A percentile compares a stretch with the other conserved stretches of the same genome.
Conservation (phyloP, 2,113 vertebrate genomes). For the Rhinogobius similis region DNA sequence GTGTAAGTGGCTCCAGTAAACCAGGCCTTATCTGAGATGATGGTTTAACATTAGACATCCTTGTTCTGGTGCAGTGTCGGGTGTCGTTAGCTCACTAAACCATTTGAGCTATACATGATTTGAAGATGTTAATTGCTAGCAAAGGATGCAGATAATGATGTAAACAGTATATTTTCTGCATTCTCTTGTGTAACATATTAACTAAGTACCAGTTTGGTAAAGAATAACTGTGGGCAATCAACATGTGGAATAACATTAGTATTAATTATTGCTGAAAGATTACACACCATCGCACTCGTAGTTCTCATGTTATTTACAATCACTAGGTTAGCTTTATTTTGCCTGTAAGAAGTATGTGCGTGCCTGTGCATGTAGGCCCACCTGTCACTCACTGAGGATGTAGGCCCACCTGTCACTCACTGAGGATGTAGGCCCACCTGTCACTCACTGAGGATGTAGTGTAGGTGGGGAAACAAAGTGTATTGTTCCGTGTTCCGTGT, state of each 20-base stretch:
- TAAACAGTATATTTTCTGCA: neutral
- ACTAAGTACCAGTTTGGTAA: neutral
- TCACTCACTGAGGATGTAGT: too few relatives aligned
- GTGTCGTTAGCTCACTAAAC: neutral
- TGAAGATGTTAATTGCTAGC: neutral
- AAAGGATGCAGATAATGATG: neutral
- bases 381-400: too few relatives aligned
- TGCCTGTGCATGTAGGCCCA: too few relatives aligned
- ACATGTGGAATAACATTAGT: neutral
- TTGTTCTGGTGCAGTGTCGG: neutral
- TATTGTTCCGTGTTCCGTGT: too few relatives aligned
- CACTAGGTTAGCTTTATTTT: too few relatives aligned
- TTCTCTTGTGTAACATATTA: neutral
- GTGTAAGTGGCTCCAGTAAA: slow-evolving; percentile 1
- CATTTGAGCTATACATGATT: neutral
- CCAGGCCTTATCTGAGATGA: slow-evolving; percentile 5
- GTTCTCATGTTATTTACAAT: too few relatives aligned
- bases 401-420: too few relatives aligned
- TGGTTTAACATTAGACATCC: neutral
- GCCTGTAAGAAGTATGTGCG: too few relatives aligned
- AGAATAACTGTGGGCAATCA: neutral
- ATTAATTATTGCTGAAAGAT: neutral
- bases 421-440: too few relatives aligned
- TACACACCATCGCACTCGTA: too few relatives aligned
- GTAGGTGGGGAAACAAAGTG: too few relatives aligned